Base-by-base conservation (phyloP, 2,113 vertebrate species). In the Carassius gibelio region DNA sequence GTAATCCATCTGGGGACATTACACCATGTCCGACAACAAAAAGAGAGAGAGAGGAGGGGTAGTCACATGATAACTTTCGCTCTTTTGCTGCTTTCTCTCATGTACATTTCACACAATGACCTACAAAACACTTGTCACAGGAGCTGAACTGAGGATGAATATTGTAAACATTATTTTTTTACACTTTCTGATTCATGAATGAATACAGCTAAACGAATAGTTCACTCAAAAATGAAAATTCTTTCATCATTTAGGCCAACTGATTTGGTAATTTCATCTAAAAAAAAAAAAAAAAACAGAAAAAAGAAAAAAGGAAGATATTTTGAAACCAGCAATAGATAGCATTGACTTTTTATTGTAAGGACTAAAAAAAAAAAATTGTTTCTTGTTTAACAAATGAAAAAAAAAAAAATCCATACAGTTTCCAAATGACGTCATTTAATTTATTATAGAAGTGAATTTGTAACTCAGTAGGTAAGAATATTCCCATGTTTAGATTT, bases 1-100 rank as follows among this genome's bases (percentile, higher is more conserved):
- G 81, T 76, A 84, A 88, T 83, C 38, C 26, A 85, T 82, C 81
- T 69, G 52, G 42, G 34, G 62, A 75, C 59, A 76, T 86, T 68
- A 81, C 55, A 71, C 64, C 66, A 85, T 50, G 42, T 66, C 50
- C 71, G 17, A 66, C 42, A 66, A 14, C 78, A 30, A 81, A 15
- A 19, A 79, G 7, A 82, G 62, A 23, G 75, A 61, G 45, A 82
- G 80, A 69, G 78, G 62, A 66, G 62, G 14, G 23, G 50, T 3
- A 50, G 21, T 74, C 50, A 50, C 23, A 5, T 75, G 36, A 42
- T 77, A 75, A 66, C 38, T 52, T 48, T 75, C 76, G 7, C 78
- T 75, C 61, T 71, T 75, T 66, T 61, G 36, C 72, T 82, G 9
- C 52, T 71, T 45, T 76, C 66, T 66, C 36, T 79, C 23, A 19